phyloP scores from a whole-genome alignment of 2,113 vertebrate species.

The Gymnocephalus cernua region DNA sequence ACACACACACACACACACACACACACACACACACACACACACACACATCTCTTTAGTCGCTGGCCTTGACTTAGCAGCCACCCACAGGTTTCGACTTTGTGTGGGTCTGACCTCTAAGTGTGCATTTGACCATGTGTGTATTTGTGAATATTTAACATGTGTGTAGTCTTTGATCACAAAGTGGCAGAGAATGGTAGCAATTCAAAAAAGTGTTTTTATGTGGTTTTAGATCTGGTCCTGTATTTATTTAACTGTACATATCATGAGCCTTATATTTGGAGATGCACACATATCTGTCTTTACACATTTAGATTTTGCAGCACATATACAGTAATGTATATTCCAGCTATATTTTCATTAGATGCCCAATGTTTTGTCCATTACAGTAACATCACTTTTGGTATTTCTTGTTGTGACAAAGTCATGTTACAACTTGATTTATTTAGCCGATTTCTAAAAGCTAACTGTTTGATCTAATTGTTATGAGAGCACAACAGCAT shows the following conservation, averaged over 20 bases:
- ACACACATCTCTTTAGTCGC: conserved; percentile 53
- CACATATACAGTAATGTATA: neutral
- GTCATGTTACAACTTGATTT: neutral
- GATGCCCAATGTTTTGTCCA: neutral
- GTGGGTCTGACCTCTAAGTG: conserved; percentile 70
- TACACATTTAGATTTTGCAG: neutral
- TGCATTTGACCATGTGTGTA: conserved; percentile 52
- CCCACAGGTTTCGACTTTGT: conserved; percentile 74
- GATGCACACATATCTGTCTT: neutral
- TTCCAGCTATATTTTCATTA: neutral
- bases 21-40: conserved; percentile 24
- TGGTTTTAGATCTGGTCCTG: neutral
- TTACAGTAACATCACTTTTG: neutral
- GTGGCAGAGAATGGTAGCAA: neutral
- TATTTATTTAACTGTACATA: neutral
- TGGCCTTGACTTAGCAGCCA: conserved; percentile 58
- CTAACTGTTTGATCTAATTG: neutral
- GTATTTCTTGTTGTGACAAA: neutral
- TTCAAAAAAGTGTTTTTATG: neutral
- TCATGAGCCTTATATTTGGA: neutral
- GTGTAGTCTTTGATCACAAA: conserved; percentile 37
- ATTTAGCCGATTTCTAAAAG: neutral
- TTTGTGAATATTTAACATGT: conserved; percentile 28
- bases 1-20: conserved; percentile 52
- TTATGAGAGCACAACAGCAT: neutral